These are phyloP conservation scores for Venusia cambrica DNA, from an alignment of 2,888 invertebrate genomes.

Conservation along the genomic window DNA sequence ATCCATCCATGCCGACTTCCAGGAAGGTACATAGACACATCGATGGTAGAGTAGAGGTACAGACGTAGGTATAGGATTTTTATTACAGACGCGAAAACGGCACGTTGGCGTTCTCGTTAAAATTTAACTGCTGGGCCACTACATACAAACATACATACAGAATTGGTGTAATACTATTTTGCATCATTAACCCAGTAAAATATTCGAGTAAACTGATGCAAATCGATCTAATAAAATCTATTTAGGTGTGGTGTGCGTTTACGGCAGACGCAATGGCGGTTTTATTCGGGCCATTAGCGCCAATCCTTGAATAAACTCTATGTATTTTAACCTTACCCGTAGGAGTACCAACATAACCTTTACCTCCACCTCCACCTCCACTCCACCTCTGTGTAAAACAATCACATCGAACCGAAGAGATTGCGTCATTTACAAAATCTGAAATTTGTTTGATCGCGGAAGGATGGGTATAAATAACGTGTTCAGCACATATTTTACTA, in stretches of 20 bases:
- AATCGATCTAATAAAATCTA: constrained; percentile 22
- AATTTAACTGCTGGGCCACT: constrained; percentile 46
- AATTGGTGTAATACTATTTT: constrained; percentile 18
- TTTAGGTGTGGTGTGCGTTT: constrained; percentile 15
- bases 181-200: constrained; percentile 19
- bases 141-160: constrained; percentile 32
- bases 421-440: no score
- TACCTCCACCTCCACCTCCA: no score
- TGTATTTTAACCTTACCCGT: no score
- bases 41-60: constrained; percentile 15
- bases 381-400: no score
- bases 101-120: constrained; percentile 45
- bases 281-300: constrained; percentile 7
- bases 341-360: no score
- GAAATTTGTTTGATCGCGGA: no score
- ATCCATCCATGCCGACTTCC: constrained; percentile 30
- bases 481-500: no score
- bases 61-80: constrained; percentile 36
- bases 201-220: constrained; percentile 19
- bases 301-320: no score
- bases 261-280: constrained; percentile 7
- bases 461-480: no score
- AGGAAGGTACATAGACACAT: constrained; percentile 10
- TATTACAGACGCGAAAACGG: constrained; percentile 42
- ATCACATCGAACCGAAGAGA: no score